These are phyloP conservation scores for Caenorhabditis uteleia DNA, from an alignment of 2,888 invertebrate genomes.

Conservation along the genomic window DNA sequence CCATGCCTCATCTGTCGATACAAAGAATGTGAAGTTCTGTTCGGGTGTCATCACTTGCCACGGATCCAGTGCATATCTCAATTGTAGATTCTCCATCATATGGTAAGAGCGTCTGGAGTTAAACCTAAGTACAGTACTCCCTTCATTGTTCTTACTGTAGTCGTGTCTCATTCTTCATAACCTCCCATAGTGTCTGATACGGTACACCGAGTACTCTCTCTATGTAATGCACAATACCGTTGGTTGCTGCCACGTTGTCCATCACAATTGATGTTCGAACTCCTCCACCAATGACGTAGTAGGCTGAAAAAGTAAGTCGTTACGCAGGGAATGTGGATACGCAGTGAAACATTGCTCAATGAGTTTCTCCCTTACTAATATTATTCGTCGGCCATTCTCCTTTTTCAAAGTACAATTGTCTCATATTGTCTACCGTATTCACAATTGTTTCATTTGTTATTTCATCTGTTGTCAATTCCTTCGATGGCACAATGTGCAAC, in stretches of 20 bases:
- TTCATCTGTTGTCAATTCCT: conserved; percentile 68
- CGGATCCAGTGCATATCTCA: conserved; percentile 67
- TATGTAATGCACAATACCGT: conserved; percentile 70
- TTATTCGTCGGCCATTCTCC: conserved; percentile 70
- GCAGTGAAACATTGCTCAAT: too few relatives aligned
- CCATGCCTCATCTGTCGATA: conserved; percentile 90
- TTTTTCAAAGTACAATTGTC: conserved; percentile 66
- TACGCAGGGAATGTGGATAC: too few relatives aligned
- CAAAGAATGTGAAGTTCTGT: conserved; percentile 84
- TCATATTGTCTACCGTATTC: conserved; percentile 68
- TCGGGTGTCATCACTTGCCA: conserved; percentile 69
- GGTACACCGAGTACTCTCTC: conserved; percentile 70
- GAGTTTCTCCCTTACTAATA: conserved; percentile 60
- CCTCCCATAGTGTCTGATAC: conserved; percentile 68
- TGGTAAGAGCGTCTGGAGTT: conserved; percentile 57
- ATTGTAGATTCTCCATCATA: conserved; percentile 65
- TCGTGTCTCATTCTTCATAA: conserved; percentile 66
- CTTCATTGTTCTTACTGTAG: conserved; percentile 49
- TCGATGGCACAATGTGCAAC: conserved; percentile 69
- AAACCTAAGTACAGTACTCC: background rate
- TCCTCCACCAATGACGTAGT: conserved; percentile 70
- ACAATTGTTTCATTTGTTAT: conserved; percentile 70
- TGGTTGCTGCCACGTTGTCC: conserved; percentile 69
- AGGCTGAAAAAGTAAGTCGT: conserved; percentile 64
- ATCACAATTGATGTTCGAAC: conserved; percentile 66